These are phyloP conservation scores for Corapipo altera DNA, from an alignment of 2,113 vertebrate genomes.

Conservation along the genomic window DNA sequence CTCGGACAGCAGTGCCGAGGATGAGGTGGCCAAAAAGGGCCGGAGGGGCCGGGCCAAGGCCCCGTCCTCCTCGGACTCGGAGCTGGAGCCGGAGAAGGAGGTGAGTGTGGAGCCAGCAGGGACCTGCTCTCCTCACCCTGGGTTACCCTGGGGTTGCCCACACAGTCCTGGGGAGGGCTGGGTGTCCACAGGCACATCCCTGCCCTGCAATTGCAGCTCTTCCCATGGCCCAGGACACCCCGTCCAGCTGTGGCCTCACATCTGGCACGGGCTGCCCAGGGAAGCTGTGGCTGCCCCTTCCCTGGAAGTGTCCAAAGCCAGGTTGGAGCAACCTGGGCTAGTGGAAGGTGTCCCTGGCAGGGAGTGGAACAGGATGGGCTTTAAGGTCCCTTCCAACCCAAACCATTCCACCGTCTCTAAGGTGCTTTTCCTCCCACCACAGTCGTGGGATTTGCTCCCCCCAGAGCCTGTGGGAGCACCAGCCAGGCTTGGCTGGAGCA, in stretches of 20 bases:
- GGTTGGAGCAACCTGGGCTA: background rate
- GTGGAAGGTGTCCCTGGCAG: background rate
- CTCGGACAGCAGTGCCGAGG: constrained; percentile 80
- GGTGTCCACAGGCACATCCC: rapidly evolving
- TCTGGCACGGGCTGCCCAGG: background rate
- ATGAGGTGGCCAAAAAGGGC: constrained; percentile 83
- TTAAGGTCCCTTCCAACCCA: background rate
- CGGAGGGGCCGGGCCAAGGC: constrained; percentile 79
- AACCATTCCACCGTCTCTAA: background rate
- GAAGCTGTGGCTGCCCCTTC: background rate
- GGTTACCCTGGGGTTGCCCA: background rate
- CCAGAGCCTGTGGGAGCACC: background rate
- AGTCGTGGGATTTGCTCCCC: rapidly evolving
- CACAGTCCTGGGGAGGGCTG: background rate
- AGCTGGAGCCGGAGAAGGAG: constrained; percentile 77
- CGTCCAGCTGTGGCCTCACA: background rate
- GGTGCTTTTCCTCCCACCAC: background rate
- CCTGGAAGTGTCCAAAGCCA: background rate
- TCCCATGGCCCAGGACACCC: background rate
- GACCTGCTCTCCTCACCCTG: background rate
- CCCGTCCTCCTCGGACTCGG: constrained; percentile 85
- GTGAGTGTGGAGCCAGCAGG: constrained; percentile 1
- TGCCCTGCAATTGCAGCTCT: background rate
- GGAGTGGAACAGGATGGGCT: background rate
- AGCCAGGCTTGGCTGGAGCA: background rate